Evolutionary conservation across 1,140 invertebrate species (phyloP).

Genomic region (Drosophila hydei): DNA sequence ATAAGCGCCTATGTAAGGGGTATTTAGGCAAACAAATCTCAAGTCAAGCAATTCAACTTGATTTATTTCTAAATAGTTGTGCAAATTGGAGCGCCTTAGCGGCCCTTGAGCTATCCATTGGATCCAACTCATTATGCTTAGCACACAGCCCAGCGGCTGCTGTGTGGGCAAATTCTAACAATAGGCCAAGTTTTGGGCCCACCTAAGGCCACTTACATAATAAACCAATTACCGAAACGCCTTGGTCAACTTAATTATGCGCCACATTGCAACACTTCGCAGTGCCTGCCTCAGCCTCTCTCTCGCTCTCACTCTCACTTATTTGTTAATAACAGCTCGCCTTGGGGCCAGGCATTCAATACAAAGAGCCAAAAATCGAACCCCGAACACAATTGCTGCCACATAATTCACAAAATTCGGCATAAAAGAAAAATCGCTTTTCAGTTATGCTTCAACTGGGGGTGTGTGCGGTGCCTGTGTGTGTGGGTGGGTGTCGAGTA

Average conservation of each 20-base stretch:
- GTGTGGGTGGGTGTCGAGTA: constrained; percentile 5
- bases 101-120: constrained; percentile 6
- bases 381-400: constrained; percentile 66
- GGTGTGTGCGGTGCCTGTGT: neutral
- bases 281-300: neutral
- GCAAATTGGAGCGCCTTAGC: neutral
- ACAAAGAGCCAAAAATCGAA: constrained; percentile 58
- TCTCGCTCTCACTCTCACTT: neutral
- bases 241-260: constrained; percentile 67
- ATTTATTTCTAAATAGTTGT: constrained; percentile 2
- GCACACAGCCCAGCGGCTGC: neutral
- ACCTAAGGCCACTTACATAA: constrained; percentile 64
- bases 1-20: neutral
- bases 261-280: constrained; percentile 40
- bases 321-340: constrained; percentile 1
- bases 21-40: neutral
- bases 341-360: constrained; percentile 38
- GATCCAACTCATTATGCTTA: constrained; percentile 23
- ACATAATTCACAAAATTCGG: constrained; percentile 69
- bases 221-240: constrained; percentile 69
- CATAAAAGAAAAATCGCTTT: constrained; percentile 72
- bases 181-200: constrained; percentile 39
- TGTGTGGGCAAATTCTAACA: constrained; percentile 21
- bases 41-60: neutral
- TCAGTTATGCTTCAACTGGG: constrained; percentile 28